phyloP scores from a whole-genome alignment of 2,888 invertebrate species.

The Tiliacea aurago region DNA sequence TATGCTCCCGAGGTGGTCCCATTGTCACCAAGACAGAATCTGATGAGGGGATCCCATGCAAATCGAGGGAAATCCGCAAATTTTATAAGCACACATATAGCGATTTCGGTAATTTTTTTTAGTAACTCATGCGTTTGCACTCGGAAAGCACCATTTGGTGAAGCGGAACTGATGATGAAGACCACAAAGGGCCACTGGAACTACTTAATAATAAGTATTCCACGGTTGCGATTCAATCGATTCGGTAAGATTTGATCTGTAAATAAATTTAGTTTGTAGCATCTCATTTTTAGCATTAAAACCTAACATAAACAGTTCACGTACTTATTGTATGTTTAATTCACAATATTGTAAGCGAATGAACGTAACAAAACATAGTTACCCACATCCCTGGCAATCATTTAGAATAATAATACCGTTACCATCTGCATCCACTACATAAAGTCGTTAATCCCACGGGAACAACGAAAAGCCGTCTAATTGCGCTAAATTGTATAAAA shows the following conservation, averaged over 20 bases:
- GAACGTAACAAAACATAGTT: not conserved
- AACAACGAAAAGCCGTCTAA: conserved; percentile 49
- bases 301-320: not conserved
- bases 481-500: conserved; percentile 56
- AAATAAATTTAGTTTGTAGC: not conserved
- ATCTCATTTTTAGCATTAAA: not conserved
- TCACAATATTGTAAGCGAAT: not conserved
- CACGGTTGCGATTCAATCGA: no score
- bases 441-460: conserved; percentile 45
- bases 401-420: conserved; percentile 16
- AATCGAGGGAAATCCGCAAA: no score
- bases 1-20: no score
- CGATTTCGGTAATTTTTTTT: no score
- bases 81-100: no score
- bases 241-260: not conserved
- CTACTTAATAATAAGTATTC: no score
- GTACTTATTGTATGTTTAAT: not conserved
- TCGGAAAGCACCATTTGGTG: no score
- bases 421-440: conserved; percentile 51
- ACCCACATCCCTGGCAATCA: conserved; percentile 1
- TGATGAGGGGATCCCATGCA: no score
- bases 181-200: no score
- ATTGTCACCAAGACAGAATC: no score
- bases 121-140: no score
- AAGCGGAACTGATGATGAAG: no score